phyloP scores from a whole-genome alignment of 2,888 invertebrate genomes.

The Willowsia nigromaculata region DNA sequence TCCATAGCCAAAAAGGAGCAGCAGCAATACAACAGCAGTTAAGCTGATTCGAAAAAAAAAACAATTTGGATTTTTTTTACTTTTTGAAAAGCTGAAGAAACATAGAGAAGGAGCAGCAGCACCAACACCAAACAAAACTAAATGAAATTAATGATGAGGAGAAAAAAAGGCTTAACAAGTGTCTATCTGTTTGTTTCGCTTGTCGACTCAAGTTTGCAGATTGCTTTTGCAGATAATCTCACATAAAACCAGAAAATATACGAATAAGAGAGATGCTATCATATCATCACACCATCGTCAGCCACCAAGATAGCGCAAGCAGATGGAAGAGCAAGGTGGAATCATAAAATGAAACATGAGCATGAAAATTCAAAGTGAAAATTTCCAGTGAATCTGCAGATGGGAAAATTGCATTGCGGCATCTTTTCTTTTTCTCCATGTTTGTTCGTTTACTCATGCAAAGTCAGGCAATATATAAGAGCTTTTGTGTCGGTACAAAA shows the following conservation, averaged over 20 bases:
- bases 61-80: background rate
- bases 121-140: background rate
- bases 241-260: background rate
- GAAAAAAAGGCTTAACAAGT: background rate
- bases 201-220: background rate
- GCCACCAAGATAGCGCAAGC: background rate
- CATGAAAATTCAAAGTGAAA: background rate
- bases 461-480: background rate
- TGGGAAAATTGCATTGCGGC: background rate
- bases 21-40: background rate
- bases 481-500: background rate
- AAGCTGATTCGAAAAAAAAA: background rate
- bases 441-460: background rate
- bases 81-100: background rate
- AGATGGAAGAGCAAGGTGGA: background rate
- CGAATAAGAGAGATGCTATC: background rate
- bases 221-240: background rate
- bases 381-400: background rate
- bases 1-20: background rate
- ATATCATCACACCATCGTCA: background rate
- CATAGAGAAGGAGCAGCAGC: too few species aligned
- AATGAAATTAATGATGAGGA: background rate
- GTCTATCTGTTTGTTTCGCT: slow-evolving; percentile 8
- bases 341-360: background rate
- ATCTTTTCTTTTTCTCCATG: background rate